Evolutionary conservation across 2,888 invertebrate genomes (phyloP).

Genomic region (Panorpa germanica): DNA sequence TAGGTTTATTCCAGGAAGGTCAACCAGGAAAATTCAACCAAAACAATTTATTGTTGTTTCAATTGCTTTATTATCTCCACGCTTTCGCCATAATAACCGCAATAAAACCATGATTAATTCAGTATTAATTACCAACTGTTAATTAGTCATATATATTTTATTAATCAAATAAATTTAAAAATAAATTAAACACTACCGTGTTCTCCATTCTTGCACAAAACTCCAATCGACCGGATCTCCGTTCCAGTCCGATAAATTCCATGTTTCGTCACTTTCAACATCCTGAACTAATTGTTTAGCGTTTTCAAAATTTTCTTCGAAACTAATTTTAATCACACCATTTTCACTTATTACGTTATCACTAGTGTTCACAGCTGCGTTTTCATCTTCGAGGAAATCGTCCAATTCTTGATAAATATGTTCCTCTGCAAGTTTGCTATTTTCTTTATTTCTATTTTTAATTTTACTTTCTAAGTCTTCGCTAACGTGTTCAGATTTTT

Average conservation of each 20-base stretch:
- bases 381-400: constrained; percentile 9
- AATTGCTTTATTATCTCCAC: no score
- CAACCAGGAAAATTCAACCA: no score
- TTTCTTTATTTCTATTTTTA: constrained; percentile 11
- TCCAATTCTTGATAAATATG: constrained; percentile 26
- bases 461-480: constrained; percentile 15
- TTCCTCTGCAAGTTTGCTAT: constrained; percentile 23
- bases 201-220: constrained; percentile 54
- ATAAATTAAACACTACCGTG: constrained; percentile 27
- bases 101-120: no score
- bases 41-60: no score
- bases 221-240: constrained; percentile 47
- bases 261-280: constrained; percentile 25
- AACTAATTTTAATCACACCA: constrained; percentile 39
- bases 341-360: constrained; percentile 24
- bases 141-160: not conserved
- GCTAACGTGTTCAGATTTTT: constrained; percentile 28
- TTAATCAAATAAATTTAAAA: not conserved
- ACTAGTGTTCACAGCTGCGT: constrained; percentile 9
- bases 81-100: no score
- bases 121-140: not conserved
- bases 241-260: no score
- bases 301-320: constrained; percentile 38
- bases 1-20: no score
- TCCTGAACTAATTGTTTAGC: constrained; percentile 39